phyloP scores from a whole-genome alignment of 2,888 invertebrate genomes.

The Scaptomyza reducta region DNA sequence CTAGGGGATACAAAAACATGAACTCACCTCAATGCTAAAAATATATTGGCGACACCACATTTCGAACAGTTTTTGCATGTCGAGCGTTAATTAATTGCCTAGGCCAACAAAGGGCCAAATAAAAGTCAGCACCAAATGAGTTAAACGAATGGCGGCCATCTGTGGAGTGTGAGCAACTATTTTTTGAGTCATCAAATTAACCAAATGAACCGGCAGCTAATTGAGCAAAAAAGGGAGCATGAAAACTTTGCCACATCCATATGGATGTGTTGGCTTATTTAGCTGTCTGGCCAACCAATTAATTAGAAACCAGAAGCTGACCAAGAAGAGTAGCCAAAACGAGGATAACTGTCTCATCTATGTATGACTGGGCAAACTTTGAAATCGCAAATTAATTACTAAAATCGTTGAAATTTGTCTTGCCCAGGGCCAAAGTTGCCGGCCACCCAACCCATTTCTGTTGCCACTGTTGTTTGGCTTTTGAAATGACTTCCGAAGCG shows the following conservation, averaged over 20 bases:
- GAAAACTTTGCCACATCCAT: conserved; percentile 35
- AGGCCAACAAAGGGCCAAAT: conserved; percentile 63
- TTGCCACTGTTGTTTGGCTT: conserved; percentile 71
- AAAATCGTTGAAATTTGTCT: conserved; percentile 76
- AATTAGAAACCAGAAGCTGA: conserved; percentile 63
- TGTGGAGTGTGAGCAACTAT: conserved; percentile 22
- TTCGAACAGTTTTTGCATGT: conserved; percentile 73
- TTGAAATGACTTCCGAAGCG: conserved; percentile 68
- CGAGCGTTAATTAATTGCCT: conserved; percentile 67
- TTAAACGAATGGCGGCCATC: conserved; percentile 48
- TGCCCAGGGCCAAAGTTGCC: conserved; percentile 28
- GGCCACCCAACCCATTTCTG: conserved; percentile 4
- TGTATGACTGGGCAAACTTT: conserved; percentile 63
- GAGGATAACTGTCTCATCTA: conserved; percentile 48
- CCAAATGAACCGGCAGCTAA: conserved; percentile 55
- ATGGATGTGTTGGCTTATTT: conserved; percentile 41
- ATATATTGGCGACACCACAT: conserved; percentile 41
- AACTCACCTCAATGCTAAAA: conserved; percentile 39
- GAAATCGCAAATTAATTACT: conserved; percentile 79
- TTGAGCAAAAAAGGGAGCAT: conserved; percentile 63
- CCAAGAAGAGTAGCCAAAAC: conserved; percentile 31
- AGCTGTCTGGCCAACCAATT: conserved; percentile 66
- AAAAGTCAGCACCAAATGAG: conserved; percentile 63
- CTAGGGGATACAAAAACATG: conserved; percentile 16
- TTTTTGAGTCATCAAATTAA: conserved; percentile 42